Evolutionary conservation across 2,888 invertebrate genomes (phyloP), one percentile per base, ranked within the genome.

Genomic region (Spisula subtruncata): DNA sequence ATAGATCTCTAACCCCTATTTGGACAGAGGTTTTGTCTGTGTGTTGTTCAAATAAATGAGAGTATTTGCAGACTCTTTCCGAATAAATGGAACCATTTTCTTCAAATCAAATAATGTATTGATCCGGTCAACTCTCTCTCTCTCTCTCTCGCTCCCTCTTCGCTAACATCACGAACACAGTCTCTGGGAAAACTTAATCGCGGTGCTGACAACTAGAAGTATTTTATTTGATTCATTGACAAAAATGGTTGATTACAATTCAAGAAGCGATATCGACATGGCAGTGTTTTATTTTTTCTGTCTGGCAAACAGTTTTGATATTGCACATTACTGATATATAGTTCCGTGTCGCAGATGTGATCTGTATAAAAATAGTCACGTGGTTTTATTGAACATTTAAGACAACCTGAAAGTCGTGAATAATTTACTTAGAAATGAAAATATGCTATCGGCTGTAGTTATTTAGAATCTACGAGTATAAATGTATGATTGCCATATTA

Each of bases 201-300:
- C 18, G 75, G 18, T 32, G 75, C 75, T 32, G 75, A 75, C 32
- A 32, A 75, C 14, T 35, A 32, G 35, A 75, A 75, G 5, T 18
- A 75, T 25, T n/a, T 35, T 35, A 25, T 75, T 75, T 25, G 35
- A 75, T 75, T 75, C 75, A 75, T 75, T 35, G 16, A 75, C 32
- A 71, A 32, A 35, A 75, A 75, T 25, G 10, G n/a, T 75, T 75
- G 75, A 75, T 75, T 75, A 66, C 25, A 66, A 25, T 25, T 66
- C 60, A 66, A 25, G 60, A 6, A 25, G 60, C 8, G 25, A 10
- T 25, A 66, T 66, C 60, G 60, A 66, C 60, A 66, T 6, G n/a
- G 12, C 60, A 66, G 60, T 25, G 25, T 66, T 66, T 66, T 66
- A 25, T 66, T 66, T n/a, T 66, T 66, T 66, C 25, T 25, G 60